Evolutionary conservation across 2,113 vertebrate species (phyloP), one percentile per base, ranked within the genome.

Genomic region (Dunckerocampus dactyliophorus): DNA sequence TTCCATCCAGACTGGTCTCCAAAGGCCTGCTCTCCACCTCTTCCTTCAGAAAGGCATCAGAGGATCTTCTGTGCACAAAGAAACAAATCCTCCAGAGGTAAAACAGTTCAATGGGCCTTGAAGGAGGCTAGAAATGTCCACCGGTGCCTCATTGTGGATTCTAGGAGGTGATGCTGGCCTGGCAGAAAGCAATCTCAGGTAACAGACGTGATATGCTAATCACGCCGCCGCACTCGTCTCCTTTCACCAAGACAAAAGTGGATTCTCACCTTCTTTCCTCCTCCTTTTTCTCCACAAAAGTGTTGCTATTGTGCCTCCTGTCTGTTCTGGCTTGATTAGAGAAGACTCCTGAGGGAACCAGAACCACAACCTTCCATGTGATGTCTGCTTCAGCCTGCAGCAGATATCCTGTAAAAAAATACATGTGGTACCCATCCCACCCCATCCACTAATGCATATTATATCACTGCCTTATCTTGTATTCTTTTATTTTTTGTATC

Each of bases 111-210:
- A 43, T 43, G 39, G 13, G 39, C 39, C 39, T 43, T 14, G 13
- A 14, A 14, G 39, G 12, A 43, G 39, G 39, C 11, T 43, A 4
- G 13, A 43, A 43, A 43, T 43, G 39, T 43, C 39, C 70, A 59
- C 82, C 80, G 76, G 63, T 64, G 45, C 58, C 83, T 81, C 69
- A 82, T 86, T 85, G 85, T 69, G 82, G 81, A 85, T 89, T 90
- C 86, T 42, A 56, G 81, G 87, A 81, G 79, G 85, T 84, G 85
- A 87, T 65, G 70, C 63, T 67, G 6, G 19, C 19, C 49, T 22
- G 70, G 65, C 79, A 81, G 74, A 90, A 90, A 85, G 83, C 88
- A 90, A 91, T 89, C 87, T 89, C 82, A 83, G 88, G 87, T 87
- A 88, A 81, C 83, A 83, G 79, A 82, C 77, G 77, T 71, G 31